Base-by-base conservation (phyloP, 2,888 invertebrate genomes). In the Melitaea athalia region DNA sequence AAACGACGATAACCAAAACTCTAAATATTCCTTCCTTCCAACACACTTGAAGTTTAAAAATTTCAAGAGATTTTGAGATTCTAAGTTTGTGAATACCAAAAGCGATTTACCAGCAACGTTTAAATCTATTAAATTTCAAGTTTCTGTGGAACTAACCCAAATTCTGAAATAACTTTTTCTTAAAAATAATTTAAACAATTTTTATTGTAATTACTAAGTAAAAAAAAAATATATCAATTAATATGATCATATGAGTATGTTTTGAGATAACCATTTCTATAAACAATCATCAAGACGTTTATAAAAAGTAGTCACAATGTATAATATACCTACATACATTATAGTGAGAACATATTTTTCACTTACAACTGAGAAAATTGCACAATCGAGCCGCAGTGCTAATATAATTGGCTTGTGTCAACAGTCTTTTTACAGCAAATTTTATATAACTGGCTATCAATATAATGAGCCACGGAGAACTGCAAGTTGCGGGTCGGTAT, bases 391-490 rank as follows among this genome's bases (percentile, higher is more conserved):
- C 53, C 62, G 61, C 62, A 62, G 59, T 59, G 68, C 61, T 70
- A 65, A 68, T 70, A 67, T 68, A 70, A 70, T 72, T 70, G 65
- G 70, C 68, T 67, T 71, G 77, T 84, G 83, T 86, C 85, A 85
- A 86, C 85, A 86, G 81, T 83, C 79, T 83, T 82, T 84, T 84
- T 84, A 81, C 79, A 81, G 79, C 79, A 75, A 24, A 78, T 78
- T 78, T 78, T 76, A 74, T 79, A 78, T 87, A 85, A 86, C 79
- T 78, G 83, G 78, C 86, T 82, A 88, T 87, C 86, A 88, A 88
- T 89, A 87, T 85, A 86, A 83, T 83, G 84, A 82, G 80, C 82
- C 84, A 77, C 77, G 77, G 77, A 64, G 80, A 77, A 77, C 78
- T 79, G 77, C 80, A 71, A 74, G 73, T 77, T 78, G 80, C 81